phyloP scores from a whole-genome alignment of 2,113 vertebrate species.

The Sigmodon hispidus region DNA sequence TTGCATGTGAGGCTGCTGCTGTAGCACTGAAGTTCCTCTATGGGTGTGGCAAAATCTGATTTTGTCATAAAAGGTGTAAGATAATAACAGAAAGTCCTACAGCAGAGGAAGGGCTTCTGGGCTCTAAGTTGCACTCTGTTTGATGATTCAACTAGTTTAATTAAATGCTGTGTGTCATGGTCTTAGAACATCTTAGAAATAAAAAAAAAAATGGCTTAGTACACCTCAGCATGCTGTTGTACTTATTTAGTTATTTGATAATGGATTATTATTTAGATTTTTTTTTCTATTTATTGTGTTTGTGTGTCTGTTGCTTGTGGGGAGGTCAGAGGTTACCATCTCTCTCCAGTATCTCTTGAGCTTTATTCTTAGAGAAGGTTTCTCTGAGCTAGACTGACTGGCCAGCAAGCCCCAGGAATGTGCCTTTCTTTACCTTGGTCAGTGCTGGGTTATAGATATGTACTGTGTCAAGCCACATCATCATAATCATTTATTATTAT shows the following conservation, averaged over 20 bases:
- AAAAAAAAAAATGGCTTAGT: constrained; percentile 44
- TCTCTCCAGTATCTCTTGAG: too few species aligned
- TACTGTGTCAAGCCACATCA: not conserved
- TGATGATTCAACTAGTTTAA: not conserved
- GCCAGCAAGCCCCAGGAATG: not conserved
- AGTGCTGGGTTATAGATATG: not conserved
- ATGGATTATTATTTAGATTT: not conserved
- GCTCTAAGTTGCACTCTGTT: not conserved
- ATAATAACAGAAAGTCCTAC: not conserved
- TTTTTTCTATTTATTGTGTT: too few species aligned
- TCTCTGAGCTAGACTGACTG: not conserved
- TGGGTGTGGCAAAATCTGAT: not conserved
- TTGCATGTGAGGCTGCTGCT: not conserved
- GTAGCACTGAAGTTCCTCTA: not conserved
- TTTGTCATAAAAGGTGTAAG: not conserved
- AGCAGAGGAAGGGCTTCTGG: fast-evolving
- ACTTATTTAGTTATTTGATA: constrained; percentile 75
- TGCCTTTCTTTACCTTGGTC: not conserved
- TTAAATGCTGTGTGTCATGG: constrained; percentile 23
- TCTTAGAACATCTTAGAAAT: constrained; percentile 16
- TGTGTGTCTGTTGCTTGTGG: not conserved
- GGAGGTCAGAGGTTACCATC: not conserved
- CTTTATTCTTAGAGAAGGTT: not conserved
- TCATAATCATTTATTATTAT: not conserved
- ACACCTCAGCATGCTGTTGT: constrained; percentile 18